These are phyloP conservation scores for Thecophora atra DNA, from an alignment of 2,888 invertebrate species.

Conservation along the genomic window DNA sequence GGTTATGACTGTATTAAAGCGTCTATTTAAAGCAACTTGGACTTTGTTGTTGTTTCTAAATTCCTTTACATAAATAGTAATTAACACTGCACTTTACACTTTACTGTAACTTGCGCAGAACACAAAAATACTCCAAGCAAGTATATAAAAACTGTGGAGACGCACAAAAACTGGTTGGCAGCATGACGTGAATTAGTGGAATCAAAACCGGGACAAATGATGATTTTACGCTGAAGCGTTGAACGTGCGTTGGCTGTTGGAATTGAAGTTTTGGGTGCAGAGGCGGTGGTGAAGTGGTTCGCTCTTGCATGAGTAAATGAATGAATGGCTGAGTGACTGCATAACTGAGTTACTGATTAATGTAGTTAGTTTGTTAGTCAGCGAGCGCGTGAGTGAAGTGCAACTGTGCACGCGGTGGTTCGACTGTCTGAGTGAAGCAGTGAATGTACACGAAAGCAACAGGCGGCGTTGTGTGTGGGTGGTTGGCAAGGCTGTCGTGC, in stretches of 20 bases:
- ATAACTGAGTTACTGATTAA: not conserved
- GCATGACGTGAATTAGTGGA: too few species aligned
- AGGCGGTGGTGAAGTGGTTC: constrained; percentile 16
- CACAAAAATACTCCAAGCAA: too few species aligned
- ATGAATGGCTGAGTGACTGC: constrained; percentile 6
- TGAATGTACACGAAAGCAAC: not conserved
- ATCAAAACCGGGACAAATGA: too few species aligned
- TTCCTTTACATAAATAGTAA: too few species aligned
- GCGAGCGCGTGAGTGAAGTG: constrained; percentile 4
- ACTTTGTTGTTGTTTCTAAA: too few species aligned
- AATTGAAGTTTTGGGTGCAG: constrained; percentile 16
- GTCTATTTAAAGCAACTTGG: too few species aligned
- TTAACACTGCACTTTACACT: too few species aligned
- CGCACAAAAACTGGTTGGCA: too few species aligned
- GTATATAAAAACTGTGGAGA: too few species aligned
- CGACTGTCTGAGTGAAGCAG: constrained; percentile 10
- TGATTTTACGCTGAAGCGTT: not conserved
- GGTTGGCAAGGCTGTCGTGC: constrained; percentile 32
- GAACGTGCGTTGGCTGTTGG: constrained; percentile 13
- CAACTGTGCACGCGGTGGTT: not conserved
- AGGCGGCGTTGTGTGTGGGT: constrained; percentile 30
- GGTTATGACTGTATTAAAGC: too few species aligned
- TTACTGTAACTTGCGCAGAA: too few species aligned
- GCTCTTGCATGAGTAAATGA: not conserved
- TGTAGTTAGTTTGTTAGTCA: not conserved